Base-by-base conservation (phyloP, 2,888 invertebrate species). In the Drosophila mimetica region DNA sequence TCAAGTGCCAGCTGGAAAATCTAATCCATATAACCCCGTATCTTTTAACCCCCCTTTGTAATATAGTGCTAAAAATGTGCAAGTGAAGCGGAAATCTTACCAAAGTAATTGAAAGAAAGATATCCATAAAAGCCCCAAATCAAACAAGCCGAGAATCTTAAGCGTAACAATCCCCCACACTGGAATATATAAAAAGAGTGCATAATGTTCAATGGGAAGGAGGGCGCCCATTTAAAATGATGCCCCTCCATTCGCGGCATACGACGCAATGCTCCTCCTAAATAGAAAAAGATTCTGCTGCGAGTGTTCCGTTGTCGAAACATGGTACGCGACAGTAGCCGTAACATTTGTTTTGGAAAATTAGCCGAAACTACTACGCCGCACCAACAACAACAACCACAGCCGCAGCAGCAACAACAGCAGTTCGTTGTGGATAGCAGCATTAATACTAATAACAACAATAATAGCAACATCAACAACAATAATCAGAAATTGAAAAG, bases 261-360 rank as follows among this genome's bases (percentile, higher is more conserved):
- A 95, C 95, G 77, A 47, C 67, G 75, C 95, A 94, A 95, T 96
- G 95, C 96, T 83, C 59, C 61, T 41, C 22, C 61, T 61, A 64
- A 61, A 51, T 44, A 69, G 39, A 80, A 70, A 79, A 77, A 79
- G 82, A 79, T 60, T 48, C 59, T 70, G 69, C 69, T 53, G 86
- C 82, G 86, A 81, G 85, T 82, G 61, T 53, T 71, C 66, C 59
- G 72, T 66, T 77, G 57, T 80, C 75, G 96, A 97, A 96, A 96
- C 82, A 99, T 99, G 99, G 98, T 99, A 96, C 98, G 98, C 96
- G 98, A 98, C 97, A 98, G 98, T 97, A 98, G 98, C 95, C 97
- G 98, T 95, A 98, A 99, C 95, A 96, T 99, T 95, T 98, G 98
- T 97, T 98, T 99, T 96, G 98, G 98, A 96, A 98, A 89, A 89